Conservation (phyloP, 1,140 invertebrate genomes). For the Bombyx mandarina region DNA sequence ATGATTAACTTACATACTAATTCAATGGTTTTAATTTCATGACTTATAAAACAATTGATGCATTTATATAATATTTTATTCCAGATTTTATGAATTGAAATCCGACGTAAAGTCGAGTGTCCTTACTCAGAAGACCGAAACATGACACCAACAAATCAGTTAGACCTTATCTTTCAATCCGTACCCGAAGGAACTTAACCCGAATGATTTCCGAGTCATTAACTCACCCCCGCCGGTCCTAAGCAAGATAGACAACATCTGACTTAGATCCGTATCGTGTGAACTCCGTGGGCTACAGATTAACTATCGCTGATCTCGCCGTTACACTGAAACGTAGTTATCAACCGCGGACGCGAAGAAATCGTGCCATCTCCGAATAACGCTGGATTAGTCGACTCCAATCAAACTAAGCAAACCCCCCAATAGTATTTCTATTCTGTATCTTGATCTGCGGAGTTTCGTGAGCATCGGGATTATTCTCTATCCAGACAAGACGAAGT, state of each 20-base stretch:
- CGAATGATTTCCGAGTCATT: constrained; percentile 68
- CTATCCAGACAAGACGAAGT: constrained; percentile 50
- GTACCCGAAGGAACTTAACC: constrained; percentile 55
- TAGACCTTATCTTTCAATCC: constrained; percentile 64
- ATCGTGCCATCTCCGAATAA: constrained; percentile 62
- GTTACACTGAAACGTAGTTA: constrained; percentile 55
- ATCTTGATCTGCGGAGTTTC: constrained; percentile 51
- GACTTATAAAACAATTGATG: not conserved
- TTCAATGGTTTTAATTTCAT: not conserved
- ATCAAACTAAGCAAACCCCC: constrained; percentile 67
- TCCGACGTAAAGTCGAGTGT: too few relatives aligned
- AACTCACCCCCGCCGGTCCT: constrained; percentile 53
- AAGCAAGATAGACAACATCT: constrained; percentile 67
- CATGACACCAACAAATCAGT: constrained; percentile 63
- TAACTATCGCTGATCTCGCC: constrained; percentile 40
- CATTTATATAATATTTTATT: too few relatives aligned
- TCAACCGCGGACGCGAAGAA: constrained; percentile 61
- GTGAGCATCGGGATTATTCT: constrained; percentile 47
- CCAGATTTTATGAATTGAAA: too few relatives aligned
- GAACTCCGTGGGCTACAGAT: constrained; percentile 57
- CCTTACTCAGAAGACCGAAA: constrained; percentile 19
- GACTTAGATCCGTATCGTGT: constrained; percentile 62
- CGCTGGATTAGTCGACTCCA: constrained; percentile 55
- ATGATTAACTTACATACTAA: too few relatives aligned
- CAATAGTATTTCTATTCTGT: constrained; percentile 63